Evolutionary conservation across 2,888 invertebrate genomes (phyloP), one percentile per base, ranked within the genome.

Genomic region (Diloba caeruleocephala): DNA sequence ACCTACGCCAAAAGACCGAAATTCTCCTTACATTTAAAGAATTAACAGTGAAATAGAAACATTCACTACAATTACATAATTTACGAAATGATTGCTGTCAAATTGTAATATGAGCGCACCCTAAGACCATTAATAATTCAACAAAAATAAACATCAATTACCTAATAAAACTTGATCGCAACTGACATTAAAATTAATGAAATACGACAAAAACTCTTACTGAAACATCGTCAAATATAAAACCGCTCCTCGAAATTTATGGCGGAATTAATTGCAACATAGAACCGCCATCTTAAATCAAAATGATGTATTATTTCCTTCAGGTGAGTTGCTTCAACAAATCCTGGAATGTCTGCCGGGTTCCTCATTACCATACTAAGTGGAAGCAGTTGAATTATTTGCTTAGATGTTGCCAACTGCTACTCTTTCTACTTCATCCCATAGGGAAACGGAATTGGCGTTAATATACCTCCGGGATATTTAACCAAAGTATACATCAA

Each of bases 331-430:
- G 37, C 9, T 37, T 29, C 38, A n/a, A 53, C 56, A 60, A 56
- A 67, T 61, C 36, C 60, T 34, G 51, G 41, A 31, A 33, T 39
- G 55, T 61, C 72, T 52, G 36, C 31, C 28, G 41, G 38, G 25
- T 37, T 31, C 15, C 64, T 60, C 60, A 75, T 75, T 75, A 67
- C 39, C 73, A 71, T 75, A 73, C 56, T 69, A 67, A 75, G 69
- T 69, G 67, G 57, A 58, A 46, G 8, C 33, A 43, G 50, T 48
- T 64, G 51, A 57, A 48, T 64, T 65, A 71, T 74, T 68, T 56
- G 53, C 39, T 36, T 45, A 41, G 23, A 38, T 34, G 44, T 32
- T 26, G 19, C 29, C 7, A 17, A 39, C 34, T 21, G 21, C 13
- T 31, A n/a, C 19, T n/a, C 12, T 31, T 7, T 26, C 14, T 42